Conservation (phyloP, 2,113 vertebrate genomes). For the Lepisosteus oculatus region DNA sequence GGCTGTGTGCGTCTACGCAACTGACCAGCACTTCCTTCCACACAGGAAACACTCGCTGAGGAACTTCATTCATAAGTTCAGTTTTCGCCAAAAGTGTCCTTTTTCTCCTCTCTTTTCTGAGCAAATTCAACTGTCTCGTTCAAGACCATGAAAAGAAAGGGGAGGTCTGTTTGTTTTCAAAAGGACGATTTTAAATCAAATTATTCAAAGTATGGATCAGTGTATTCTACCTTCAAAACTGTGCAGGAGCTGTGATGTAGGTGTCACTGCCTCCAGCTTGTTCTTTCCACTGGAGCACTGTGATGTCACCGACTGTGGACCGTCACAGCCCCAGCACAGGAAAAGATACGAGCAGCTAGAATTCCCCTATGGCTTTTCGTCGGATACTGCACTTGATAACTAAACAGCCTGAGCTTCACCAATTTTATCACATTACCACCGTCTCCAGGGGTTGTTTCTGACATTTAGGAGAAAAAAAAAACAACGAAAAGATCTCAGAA, state of each 20-base stretch:
- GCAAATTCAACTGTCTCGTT: too few species aligned
- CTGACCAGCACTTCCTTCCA: slow-evolving; percentile 15
- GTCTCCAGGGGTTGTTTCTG: background rate
- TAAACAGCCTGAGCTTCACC: background rate
- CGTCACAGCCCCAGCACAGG: background rate
- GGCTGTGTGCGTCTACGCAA: background rate
- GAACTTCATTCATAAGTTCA: background rate
- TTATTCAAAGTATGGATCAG: too few species aligned
- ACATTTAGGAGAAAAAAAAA: too few species aligned
- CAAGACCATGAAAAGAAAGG: too few species aligned
- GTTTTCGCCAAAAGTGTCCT: background rate
- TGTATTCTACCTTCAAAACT: too few species aligned
- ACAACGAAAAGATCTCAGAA: too few species aligned
- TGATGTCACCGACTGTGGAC: slow-evolving; percentile 6
- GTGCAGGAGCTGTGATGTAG: background rate
- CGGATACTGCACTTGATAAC: background rate
- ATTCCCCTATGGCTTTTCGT: background rate
- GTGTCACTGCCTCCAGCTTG: background rate
- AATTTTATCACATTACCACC: background rate
- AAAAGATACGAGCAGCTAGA: slow-evolving; percentile 4
- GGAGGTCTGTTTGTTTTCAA: too few species aligned
- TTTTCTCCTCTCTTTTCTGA: background rate
- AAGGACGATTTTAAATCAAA: too few species aligned
- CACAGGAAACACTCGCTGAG: background rate
- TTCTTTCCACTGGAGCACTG: slow-evolving; percentile 2